Base-by-base conservation (phyloP, 2,113 vertebrate species). In the Verasper variegatus region DNA sequence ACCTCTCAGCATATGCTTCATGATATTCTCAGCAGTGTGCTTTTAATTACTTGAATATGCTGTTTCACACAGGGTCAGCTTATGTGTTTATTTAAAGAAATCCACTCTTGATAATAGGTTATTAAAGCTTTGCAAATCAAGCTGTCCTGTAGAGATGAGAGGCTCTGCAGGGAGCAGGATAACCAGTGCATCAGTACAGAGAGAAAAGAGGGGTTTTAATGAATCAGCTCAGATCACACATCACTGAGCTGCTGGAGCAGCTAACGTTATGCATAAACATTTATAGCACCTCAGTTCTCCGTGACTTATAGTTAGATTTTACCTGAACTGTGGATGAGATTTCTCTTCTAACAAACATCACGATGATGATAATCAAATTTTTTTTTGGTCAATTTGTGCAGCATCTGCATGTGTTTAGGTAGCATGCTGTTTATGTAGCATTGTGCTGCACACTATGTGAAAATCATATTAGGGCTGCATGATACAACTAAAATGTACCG, bases 1-100 rank as follows among this genome's bases (percentile, higher is more conserved):
- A 54, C 51, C 51, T 54, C 51, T 54, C 51, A n/a, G 20, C 51
- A 54, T 54, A 54, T 54, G 51, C 51, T 54, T n/a, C 51, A 54
- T 21, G 51, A 54, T 54, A 54, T 54, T 21, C 51, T 54, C 18
- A n/a, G n/a, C 20, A 2, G 51, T 54, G 51, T 54, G 51, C 17
- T 17, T 15, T 51, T 51, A 51, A 51, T 51, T 5, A 51, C 47
- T 51, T 15, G 17, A 5, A 20, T 20, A 2, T 51, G 17, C 47
- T 51, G 47, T 51, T 51, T 15, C 47, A 4, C 51, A 54, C 20
- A n/a, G 51, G 51, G n/a, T 54, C 51, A 15, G 51, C 51, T 21
- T 54, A n/a, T 54, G 18, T n/a, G 51, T 18, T 15, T 21, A 54
- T 54, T 54, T 9, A 54, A 52, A 54, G 51, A 54, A 54, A 54